Percentiles rank a stretch among this genome's conserved stretches.
phyloP scores from a whole-genome alignment of 2,113 vertebrate species.

The Peromyscus californicus region DNA sequence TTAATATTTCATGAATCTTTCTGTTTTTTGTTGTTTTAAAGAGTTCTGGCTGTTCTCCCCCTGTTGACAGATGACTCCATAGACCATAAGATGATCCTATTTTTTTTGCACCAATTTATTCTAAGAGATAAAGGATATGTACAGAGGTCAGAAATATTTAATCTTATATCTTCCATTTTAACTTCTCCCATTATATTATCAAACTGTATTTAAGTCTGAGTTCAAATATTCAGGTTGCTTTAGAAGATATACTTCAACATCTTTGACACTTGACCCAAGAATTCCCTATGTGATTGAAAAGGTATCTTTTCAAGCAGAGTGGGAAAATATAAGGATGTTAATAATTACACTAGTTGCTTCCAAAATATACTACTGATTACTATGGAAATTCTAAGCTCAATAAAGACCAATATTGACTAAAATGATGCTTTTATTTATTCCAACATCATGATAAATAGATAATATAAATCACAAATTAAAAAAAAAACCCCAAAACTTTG shows the following conservation, averaged over 20 bases:
- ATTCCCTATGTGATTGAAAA: background rate
- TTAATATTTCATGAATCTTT: background rate
- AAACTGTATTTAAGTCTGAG: slow-evolving; percentile 31
- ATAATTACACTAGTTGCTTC: background rate
- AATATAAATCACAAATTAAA: background rate
- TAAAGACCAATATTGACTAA: slow-evolving; percentile 5
- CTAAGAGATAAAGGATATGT: background rate
- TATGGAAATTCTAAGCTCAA: background rate
- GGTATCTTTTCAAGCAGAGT: background rate
- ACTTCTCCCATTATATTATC: slow-evolving; percentile 46
- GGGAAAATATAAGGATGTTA: background rate
- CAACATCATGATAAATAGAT: background rate
- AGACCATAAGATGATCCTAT: background rate
- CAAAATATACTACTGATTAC: background rate
- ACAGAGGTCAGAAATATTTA: slow-evolving; percentile 32
- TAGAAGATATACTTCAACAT: slow-evolving; percentile 47
- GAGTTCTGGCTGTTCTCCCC: background rate
- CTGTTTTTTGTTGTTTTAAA: background rate
- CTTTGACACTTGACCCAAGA: background rate
- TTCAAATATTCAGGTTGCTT: slow-evolving; percentile 71
- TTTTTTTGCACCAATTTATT: background rate
- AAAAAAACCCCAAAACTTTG: background rate
- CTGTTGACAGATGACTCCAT: background rate
- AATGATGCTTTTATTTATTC: background rate
- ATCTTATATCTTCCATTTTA: slow-evolving; percentile 21